These are phyloP conservation scores for Characodon lateralis DNA, from an alignment of 2,797 vertebrate species.

Conservation along the genomic window DNA sequence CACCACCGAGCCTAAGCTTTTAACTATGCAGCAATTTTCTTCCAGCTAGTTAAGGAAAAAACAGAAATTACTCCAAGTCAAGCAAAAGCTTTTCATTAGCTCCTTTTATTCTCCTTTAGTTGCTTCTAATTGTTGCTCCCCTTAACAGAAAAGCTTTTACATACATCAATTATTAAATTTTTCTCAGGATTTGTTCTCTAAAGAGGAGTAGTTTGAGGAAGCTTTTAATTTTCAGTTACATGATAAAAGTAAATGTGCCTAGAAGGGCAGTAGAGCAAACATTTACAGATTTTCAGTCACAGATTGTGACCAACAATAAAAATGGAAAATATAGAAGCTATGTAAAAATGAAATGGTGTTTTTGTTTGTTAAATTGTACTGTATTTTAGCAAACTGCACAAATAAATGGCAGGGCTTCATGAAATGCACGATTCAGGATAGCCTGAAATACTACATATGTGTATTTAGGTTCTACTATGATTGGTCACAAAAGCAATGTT, in stretches of 20 bases:
- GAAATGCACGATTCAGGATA: background rate
- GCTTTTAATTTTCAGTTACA: conserved; percentile 7
- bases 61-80: conserved; percentile 2
- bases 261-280: conserved; percentile 1
- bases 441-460: conserved; percentile 1
- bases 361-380: background rate
- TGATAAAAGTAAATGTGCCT: conserved; percentile 2
- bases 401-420: conserved; percentile 6
- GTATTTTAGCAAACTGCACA: background rate
- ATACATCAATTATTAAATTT: background rate
- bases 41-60: background rate
- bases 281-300: background rate
- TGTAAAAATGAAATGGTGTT: background rate
- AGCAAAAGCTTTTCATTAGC: conserved; percentile 6
- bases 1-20: background rate
- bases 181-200: background rate
- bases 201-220: background rate
- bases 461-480: conserved; percentile 3
- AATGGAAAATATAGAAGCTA: background rate
- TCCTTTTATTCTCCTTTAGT: conserved; percentile 7
- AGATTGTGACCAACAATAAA: background rate
- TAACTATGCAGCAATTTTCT: background rate
- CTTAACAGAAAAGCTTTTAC: conserved; percentile 3
- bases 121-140: conserved; percentile 5
- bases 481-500: conserved; percentile 20